phyloP scores from a whole-genome alignment of 2,797 vertebrate genomes.

The Champsocephalus esox region DNA sequence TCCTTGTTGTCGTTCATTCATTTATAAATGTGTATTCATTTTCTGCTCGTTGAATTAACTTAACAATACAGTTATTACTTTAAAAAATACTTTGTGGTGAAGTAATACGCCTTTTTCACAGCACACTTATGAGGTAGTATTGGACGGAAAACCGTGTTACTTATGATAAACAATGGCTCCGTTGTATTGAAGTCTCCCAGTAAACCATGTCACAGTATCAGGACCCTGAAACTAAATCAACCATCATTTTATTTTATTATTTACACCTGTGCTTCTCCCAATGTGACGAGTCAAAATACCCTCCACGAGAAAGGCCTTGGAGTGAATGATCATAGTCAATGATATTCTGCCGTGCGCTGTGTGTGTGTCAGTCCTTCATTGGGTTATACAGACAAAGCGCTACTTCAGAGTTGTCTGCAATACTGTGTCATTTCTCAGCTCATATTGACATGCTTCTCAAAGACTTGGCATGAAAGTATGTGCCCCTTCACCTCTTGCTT shows the following conservation, averaged over 20 bases:
- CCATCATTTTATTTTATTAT: neutral
- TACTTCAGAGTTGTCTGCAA: slow-evolving; percentile 42
- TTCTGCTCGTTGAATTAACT: neutral
- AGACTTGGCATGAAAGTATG: slow-evolving; percentile 49
- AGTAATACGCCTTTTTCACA: neutral
- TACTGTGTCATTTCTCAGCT: slow-evolving; percentile 43
- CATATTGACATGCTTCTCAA: slow-evolving; percentile 48
- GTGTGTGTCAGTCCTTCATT: neutral
- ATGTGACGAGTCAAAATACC: slow-evolving; percentile 6
- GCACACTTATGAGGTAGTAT: neutral
- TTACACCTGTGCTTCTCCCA: neutral
- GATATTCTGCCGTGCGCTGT: slow-evolving; percentile 6
- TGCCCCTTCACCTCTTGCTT: slow-evolving; percentile 44
- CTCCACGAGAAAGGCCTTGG: neutral
- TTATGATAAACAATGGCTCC: neutral
- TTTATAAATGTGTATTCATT: neutral
- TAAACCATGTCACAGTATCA: neutral
- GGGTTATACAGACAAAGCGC: neutral
- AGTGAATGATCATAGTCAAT: slow-evolving; percentile 9
- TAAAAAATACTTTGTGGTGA: neutral
- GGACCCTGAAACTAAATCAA: too few species aligned
- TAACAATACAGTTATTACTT: neutral
- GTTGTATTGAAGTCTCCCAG: neutral
- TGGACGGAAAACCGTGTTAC: slow-evolving; percentile 3
- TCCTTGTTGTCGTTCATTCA: too few species aligned